Percentiles rank a stretch among this genome's conserved stretches.
These are phyloP conservation scores for Nephrotoma flavescens DNA, from an alignment of 2,888 invertebrate species.

Conservation along the genomic window DNA sequence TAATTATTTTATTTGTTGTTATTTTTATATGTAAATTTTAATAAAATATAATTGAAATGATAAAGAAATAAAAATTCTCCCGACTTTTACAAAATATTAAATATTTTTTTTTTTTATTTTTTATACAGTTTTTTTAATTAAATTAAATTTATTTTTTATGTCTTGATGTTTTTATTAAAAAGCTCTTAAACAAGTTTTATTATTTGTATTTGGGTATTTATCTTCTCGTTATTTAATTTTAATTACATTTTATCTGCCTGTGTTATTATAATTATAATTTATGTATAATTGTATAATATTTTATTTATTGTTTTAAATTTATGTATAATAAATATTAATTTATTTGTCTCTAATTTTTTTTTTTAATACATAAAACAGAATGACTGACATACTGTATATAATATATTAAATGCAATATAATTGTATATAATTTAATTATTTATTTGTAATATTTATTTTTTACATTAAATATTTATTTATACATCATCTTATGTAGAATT, in stretches of 20 bases:
- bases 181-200: neutral
- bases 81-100: neutral
- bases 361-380: neutral
- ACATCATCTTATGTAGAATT: neutral
- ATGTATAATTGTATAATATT: neutral
- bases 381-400: neutral
- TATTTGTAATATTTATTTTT: neutral
- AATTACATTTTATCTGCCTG: neutral
- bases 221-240: neutral
- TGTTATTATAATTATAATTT: neutral
- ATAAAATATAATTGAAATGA: neutral
- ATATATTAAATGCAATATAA: too few relatives aligned
- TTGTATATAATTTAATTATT: neutral
- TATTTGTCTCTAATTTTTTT: neutral
- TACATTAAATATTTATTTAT: neutral
- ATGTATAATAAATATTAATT: neutral
- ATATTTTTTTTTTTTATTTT: neutral
- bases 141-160: neutral
- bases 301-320: too few relatives aligned
- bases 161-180: neutral
- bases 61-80: neutral
- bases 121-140: neutral
- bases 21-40: neutral
- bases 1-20: too few relatives aligned
- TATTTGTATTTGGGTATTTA: neutral